Percentiles rank a stretch among this genome's conserved stretches.
Evolutionary conservation across 2,113 vertebrate genomes (phyloP).

Genomic region (Neodon shergylaensis): DNA sequence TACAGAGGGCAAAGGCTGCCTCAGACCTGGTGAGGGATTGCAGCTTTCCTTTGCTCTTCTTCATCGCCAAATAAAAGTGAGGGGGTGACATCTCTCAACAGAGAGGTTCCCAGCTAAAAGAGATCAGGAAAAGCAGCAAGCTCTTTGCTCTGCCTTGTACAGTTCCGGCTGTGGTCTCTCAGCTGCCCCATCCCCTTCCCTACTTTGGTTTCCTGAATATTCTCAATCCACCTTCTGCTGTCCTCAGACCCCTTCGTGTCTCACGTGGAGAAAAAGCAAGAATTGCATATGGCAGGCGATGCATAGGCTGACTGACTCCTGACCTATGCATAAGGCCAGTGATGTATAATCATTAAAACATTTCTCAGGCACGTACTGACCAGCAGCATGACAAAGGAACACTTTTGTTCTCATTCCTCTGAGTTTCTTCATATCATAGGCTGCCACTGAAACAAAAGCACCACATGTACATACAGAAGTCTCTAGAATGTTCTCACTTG

Average conservation of each 20-base stretch:
- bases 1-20: not conserved
- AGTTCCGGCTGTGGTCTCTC: not conserved
- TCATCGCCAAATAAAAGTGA: not conserved
- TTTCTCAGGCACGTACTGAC: not conserved
- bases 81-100: not conserved
- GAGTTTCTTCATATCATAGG: not conserved
- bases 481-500: constrained; percentile 6
- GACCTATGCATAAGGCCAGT: not conserved
- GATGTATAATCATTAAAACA: not conserved
- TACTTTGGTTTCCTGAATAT: not conserved
- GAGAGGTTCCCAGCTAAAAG: not conserved
- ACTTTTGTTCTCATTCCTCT: not conserved
- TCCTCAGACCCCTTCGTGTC: not conserved
- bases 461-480: not conserved
- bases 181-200: too few species aligned
- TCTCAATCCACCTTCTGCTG: not conserved
- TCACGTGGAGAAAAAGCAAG: not conserved
- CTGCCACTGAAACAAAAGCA: not conserved
- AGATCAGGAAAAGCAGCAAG: not conserved
- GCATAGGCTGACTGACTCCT: not conserved
- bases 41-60: not conserved
- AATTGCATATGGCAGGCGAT: not conserved
- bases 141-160: too few species aligned
- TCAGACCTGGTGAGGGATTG: not conserved
- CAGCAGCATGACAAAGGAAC: not conserved